Base-by-base conservation (phyloP, 2,888 invertebrate genomes). In the Cerceris rybyensis region DNA sequence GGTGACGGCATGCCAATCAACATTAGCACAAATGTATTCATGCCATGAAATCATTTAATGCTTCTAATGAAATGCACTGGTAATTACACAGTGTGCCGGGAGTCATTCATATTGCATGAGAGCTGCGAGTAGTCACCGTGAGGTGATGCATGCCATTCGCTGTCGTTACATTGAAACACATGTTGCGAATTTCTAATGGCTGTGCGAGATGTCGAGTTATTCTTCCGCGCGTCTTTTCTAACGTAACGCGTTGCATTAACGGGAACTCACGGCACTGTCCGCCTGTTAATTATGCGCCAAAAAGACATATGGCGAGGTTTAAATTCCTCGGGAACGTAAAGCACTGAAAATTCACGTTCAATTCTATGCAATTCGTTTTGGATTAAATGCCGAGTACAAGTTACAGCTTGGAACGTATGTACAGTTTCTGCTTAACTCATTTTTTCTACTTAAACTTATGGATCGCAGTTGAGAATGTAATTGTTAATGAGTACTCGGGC, bases 31-130 rank as follows among this genome's bases (percentile, higher is more conserved):
- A 82, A 80, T 61, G 70, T 78, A 87, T 89, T 89, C 88, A 83
- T 87, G 86, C 87, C 81, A 84, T 84, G 87, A 89, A 88, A 90
- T 90, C 88, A 86, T 90, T 89, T 87, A 88, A 89, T 87, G 85
- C 81, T 79, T 76, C 80, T 86, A 88, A 89, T 89, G 88, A 90
- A 88, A 90, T 86, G 87, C 88, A 83, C 83, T 71, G 81, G 87
- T 88, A 88, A 88, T 89, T 87, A 86, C 83, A 82, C 84, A 80
- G 83, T 85, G 86, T 86, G 85, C 83, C 83, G 73, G 79, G 82
- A 85, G 87, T 88, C 88, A 87, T 88, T 87, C 87, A 85, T 88
- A 87, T 88, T 85, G 83, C 88, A 88, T 85, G 88, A 87, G 86
- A 83, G 82, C 77, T 80, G 79, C 82, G 82, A 71, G 81, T 80